These are phyloP conservation scores for Botia kubotai DNA, from an alignment of 2,797 vertebrate genomes.

Conservation along the genomic window DNA sequence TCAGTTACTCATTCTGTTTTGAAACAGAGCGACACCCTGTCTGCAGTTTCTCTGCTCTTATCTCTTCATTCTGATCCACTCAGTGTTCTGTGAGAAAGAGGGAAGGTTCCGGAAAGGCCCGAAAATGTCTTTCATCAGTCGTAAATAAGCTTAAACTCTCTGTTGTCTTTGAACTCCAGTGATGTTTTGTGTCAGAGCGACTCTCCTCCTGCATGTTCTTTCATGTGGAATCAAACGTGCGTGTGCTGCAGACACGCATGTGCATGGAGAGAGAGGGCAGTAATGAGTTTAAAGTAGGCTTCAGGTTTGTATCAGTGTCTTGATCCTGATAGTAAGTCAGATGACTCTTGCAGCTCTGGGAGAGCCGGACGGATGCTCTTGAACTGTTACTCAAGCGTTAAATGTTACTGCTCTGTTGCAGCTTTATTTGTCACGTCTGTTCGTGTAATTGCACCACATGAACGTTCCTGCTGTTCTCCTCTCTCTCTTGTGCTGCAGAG, in stretches of 20 bases:
- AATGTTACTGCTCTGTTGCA: conserved; percentile 43
- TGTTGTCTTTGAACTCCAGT: conserved; percentile 54
- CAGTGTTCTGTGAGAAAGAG: not conserved
- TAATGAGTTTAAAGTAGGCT: conserved; percentile 49
- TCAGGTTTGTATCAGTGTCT: conserved; percentile 42
- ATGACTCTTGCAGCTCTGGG: conserved; percentile 46
- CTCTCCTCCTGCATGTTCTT: not conserved
- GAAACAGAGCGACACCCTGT: not conserved
- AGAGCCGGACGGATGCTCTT: conserved; percentile 22
- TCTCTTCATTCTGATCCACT: not conserved
- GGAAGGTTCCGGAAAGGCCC: conserved; percentile 1
- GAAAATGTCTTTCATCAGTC: conserved; percentile 9
- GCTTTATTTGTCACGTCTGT: conserved; percentile 46
- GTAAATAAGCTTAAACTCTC: conserved; percentile 35
- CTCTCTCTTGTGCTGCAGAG: not conserved
- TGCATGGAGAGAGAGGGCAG: not conserved
- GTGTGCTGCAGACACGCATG: no score
- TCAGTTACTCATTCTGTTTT: not conserved
- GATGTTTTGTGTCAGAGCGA: conserved; percentile 49
- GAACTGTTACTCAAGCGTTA: conserved; percentile 43
- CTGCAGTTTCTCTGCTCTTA: conserved; percentile 1
- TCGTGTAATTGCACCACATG: conserved; percentile 31
- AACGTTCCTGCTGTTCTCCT: conserved; percentile 20
- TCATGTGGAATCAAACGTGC: no score
- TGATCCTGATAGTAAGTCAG: conserved; percentile 52